These are phyloP conservation scores for Ceryle rudis DNA, from an alignment of 2,797 vertebrate genomes.

Conservation along the genomic window DNA sequence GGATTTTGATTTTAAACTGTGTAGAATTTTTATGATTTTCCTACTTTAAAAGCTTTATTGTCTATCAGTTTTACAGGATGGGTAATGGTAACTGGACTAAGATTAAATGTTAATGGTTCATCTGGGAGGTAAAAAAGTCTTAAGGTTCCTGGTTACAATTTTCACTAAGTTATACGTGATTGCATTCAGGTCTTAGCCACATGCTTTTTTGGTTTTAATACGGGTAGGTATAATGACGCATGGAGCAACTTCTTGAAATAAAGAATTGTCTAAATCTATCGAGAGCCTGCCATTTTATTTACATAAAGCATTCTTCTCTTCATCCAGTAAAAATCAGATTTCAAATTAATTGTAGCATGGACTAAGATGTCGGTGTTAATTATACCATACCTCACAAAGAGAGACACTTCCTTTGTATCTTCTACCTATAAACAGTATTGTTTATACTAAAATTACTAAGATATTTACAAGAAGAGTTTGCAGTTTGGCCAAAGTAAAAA, in stretches of 20 bases:
- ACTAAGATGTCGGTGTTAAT: neutral
- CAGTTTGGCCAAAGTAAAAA: neutral
- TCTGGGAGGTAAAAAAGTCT: neutral
- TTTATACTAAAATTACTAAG: neutral
- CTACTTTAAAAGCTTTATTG: neutral
- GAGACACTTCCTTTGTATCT: neutral
- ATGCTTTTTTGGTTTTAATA: neutral
- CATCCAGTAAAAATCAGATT: neutral
- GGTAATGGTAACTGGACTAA: accelerated
- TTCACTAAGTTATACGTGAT: neutral
- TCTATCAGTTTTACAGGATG: neutral
- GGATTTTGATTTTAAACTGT: neutral
- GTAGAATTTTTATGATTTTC: neutral
- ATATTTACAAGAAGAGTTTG: neutral
- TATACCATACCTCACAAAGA: neutral
- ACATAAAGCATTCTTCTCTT: neutral
- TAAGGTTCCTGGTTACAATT: neutral
- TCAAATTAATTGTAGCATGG: neutral
- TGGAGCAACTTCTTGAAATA: neutral
- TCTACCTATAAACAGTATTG: neutral
- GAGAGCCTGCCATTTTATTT: neutral
- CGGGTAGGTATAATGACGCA: neutral
- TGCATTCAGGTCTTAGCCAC: neutral
- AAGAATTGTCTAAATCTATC: neutral
- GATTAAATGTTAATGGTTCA: neutral